Conservation (phyloP, 2,113 vertebrate species). For the Psammodynastes pulverulentus region DNA sequence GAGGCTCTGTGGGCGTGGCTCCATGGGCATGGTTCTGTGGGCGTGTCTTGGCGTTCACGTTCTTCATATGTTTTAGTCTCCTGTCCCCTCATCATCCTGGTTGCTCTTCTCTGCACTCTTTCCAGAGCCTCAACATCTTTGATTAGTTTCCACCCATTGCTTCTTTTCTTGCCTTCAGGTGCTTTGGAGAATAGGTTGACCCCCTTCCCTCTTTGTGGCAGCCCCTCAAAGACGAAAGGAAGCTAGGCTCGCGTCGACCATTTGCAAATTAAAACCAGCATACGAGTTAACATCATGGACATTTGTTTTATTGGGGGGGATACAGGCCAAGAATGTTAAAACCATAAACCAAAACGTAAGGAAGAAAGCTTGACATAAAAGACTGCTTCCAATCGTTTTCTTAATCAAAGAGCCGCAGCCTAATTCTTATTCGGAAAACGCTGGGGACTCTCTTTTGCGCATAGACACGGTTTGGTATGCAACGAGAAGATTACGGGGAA, state of each 20-base stretch:
- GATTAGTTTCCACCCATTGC: neutral
- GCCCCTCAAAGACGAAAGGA: accelerated
- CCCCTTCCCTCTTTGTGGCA: neutral
- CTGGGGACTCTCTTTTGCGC: accelerated
- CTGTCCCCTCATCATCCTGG: too few species aligned
- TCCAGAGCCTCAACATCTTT: too few species aligned
- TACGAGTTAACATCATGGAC: slow-evolving; percentile 27
- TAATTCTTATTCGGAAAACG: slow-evolving; percentile 1
- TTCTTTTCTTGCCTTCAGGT: neutral
- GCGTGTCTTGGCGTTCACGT: too few species aligned
- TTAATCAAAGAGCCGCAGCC: slow-evolving; percentile 22
- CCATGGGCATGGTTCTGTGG: too few species aligned
- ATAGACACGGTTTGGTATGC: slow-evolving; percentile 11
- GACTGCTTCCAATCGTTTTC: slow-evolving; percentile 14
- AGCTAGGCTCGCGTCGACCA: neutral
- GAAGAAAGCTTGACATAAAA: slow-evolving; percentile 21
- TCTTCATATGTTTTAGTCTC: too few species aligned
- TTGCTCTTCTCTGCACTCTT: too few species aligned
- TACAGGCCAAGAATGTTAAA: slow-evolving; percentile 37
- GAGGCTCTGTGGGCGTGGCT: too few species aligned
- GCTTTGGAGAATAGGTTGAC: neutral
- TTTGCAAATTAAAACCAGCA: neutral
- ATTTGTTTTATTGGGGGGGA: slow-evolving; percentile 56
- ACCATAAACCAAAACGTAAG: slow-evolving; percentile 7
- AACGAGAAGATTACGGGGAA: slow-evolving; percentile 24